Evolutionary conservation across 2,797 vertebrate genomes (phyloP).

Genomic region (Mycteria americana): DNA sequence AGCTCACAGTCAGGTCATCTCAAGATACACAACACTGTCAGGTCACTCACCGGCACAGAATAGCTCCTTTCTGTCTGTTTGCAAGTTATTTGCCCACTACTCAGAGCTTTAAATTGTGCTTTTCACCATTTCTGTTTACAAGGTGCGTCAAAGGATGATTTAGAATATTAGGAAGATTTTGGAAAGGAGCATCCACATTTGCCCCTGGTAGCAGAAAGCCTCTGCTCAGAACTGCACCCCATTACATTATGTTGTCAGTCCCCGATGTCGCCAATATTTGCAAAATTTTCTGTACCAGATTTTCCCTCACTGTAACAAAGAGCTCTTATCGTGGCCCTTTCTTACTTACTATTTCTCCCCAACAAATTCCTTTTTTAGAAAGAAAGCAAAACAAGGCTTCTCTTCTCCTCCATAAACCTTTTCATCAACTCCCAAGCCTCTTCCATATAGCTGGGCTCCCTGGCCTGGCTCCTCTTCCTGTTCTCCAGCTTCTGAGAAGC

Average conservation of each 20-base stretch:
- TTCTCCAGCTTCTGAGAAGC: background rate
- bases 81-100: background rate
- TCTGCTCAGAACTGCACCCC: background rate
- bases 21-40: background rate
- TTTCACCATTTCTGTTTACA: background rate
- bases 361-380: fast-evolving
- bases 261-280: background rate
- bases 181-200: background rate
- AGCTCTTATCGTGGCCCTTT: background rate
- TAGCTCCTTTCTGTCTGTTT: background rate
- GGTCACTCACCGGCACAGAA: background rate
- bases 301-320: background rate
- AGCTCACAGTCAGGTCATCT: background rate
- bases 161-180: background rate
- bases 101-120: background rate
- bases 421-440: background rate
- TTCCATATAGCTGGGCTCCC: background rate
- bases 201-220: background rate
- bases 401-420: background rate
- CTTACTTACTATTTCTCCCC: background rate
- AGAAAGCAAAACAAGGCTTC: background rate
- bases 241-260: background rate
- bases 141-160: background rate
- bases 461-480: background rate
- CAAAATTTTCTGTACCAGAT: background rate